Conservation (phyloP, 2,797 vertebrate genomes). For the Sebastes iracundus region DNA sequence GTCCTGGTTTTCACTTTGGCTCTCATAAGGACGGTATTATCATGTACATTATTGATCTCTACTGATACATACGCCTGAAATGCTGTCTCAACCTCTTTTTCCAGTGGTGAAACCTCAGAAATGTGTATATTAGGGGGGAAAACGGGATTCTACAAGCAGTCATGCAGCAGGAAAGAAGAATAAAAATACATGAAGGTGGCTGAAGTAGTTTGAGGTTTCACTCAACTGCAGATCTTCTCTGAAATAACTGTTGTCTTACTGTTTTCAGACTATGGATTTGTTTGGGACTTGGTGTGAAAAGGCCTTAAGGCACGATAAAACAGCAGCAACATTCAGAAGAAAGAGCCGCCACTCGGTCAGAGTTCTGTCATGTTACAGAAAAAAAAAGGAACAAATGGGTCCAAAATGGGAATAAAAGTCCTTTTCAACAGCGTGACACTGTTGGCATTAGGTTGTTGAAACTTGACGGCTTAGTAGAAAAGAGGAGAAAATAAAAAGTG, state of each 20-base stretch:
- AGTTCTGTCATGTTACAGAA: slow-evolving; percentile 19
- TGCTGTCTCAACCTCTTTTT: background rate
- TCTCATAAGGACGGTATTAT: background rate
- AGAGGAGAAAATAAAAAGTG: slow-evolving; percentile 38
- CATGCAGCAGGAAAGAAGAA: background rate
- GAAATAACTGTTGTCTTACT: background rate
- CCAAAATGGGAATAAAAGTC: slow-evolving; percentile 22
- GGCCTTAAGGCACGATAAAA: slow-evolving; percentile 38
- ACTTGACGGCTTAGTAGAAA: slow-evolving; percentile 49
- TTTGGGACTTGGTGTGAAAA: slow-evolving; percentile 40
- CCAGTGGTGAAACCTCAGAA: background rate
- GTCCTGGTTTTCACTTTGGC: background rate
- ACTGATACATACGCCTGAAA: background rate
- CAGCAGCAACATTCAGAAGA: slow-evolving; percentile 22
- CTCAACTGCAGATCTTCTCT: background rate
- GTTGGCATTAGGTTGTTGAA: slow-evolving; percentile 46
- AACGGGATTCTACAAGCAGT: background rate
- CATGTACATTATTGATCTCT: background rate
- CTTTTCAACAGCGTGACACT: slow-evolving; percentile 26
- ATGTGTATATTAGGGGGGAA: too few relatives aligned
- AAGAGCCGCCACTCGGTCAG: slow-evolving; percentile 3
- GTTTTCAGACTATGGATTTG: background rate
- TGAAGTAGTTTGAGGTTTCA: background rate
- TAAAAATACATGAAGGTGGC: background rate
- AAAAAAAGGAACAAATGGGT: slow-evolving; percentile 4